A percentile compares a stretch with the other conserved stretches of the same genome.
These are phyloP conservation scores for Drosophila pachea DNA, from an alignment of 1,140 invertebrate species.

Conservation along the genomic window DNA sequence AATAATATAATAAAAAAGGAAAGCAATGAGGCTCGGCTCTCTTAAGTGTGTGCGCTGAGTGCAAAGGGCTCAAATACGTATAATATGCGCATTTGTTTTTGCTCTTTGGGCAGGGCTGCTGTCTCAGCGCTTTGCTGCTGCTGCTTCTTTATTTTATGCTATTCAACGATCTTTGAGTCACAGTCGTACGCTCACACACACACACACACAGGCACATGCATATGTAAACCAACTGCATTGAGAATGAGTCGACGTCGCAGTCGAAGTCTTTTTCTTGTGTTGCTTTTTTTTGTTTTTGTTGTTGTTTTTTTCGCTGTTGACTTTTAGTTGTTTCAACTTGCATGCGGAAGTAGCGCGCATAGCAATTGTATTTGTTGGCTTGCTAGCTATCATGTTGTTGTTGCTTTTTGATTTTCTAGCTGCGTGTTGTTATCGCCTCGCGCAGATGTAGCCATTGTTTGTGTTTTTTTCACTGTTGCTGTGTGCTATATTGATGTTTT, in stretches of 20 bases:
- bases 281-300: constrained; percentile 19
- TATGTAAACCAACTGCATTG: constrained; percentile 32
- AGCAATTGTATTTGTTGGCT: constrained; percentile 43
- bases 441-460: constrained; percentile 62
- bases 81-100: constrained; percentile 21
- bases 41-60: constrained; percentile 4
- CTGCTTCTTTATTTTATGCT: constrained; percentile 28
- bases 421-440: constrained; percentile 58
- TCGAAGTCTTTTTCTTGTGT: constrained; percentile 13
- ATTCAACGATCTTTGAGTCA: constrained; percentile 47
- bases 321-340: constrained; percentile 65
- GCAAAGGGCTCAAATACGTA: constrained; percentile 15
- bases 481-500: constrained; percentile 59
- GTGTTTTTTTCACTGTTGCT: constrained; percentile 36
- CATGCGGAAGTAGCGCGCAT: constrained; percentile 69
- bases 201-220: constrained; percentile 1
- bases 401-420: constrained; percentile 36
- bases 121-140: constrained; percentile 12
- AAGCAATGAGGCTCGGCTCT: constrained; percentile 23
- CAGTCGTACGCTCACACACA: constrained; percentile 12
- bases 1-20: constrained; percentile 42
- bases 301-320: constrained; percentile 42
- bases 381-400: constrained; percentile 25
- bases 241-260: constrained; percentile 39
- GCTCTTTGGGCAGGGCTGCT: constrained; percentile 35